These are phyloP conservation scores for Rhagonycha fulva DNA, from an alignment of 2,888 invertebrate species.

Conservation along the genomic window DNA sequence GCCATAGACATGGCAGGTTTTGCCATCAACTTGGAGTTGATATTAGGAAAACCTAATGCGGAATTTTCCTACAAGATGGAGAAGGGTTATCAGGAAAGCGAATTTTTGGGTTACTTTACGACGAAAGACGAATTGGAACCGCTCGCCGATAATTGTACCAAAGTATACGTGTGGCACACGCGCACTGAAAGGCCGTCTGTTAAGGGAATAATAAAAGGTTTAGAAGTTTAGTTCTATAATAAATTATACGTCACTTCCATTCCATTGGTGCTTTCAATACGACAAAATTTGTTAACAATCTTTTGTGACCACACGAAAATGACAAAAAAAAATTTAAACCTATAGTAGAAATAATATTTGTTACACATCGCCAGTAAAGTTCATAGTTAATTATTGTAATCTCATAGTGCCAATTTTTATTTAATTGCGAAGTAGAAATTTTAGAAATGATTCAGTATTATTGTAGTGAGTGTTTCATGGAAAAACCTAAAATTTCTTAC, in stretches of 20 bases:
- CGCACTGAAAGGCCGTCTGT: conserved; percentile 88
- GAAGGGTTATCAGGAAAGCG: conserved; percentile 88
- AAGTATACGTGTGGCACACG: conserved; percentile 99
- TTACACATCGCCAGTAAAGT: neutral
- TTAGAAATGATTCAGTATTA: neutral
- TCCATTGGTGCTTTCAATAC: conserved; percentile 18
- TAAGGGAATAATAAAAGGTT: conserved; percentile 64
- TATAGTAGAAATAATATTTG: neutral
- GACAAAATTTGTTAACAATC: conserved; percentile 5
- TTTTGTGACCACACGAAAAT: neutral
- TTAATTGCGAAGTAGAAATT: neutral
- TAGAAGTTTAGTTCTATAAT: conserved; percentile 44
- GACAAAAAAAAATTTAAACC: too few species aligned
- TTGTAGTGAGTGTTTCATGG: neutral
- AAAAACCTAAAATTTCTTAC: neutral
- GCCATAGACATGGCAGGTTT: conserved; percentile 99
- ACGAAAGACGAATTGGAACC: conserved; percentile 83
- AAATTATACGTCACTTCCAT: conserved; percentile 13
- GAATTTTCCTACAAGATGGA: conserved; percentile 83
- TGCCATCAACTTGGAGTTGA: conserved; percentile 78
- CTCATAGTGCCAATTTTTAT: neutral
- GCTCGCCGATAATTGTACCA: conserved; percentile 85
- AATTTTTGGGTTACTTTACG: conserved; percentile 76
- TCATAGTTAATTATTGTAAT: neutral
- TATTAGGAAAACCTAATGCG: conserved; percentile 73